These are phyloP conservation scores for Drosophila erecta DNA, from an alignment of 1,140 invertebrate genomes.

Conservation along the genomic window DNA sequence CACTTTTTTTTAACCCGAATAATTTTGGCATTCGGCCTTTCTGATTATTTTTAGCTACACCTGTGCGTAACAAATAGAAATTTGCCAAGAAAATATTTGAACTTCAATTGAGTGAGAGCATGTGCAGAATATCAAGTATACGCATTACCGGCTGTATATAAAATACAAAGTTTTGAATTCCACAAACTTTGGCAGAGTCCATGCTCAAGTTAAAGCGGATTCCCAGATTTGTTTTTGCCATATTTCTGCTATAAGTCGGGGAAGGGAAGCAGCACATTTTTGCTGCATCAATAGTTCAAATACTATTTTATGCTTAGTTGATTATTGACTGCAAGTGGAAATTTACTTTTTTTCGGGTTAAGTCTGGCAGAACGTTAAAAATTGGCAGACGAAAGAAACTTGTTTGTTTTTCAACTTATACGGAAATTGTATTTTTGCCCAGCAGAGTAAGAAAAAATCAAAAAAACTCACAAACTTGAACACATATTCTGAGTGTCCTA, in stretches of 20 bases:
- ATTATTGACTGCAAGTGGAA: constrained; percentile 76
- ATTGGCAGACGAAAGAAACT: constrained; percentile 69
- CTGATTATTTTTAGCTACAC: constrained; percentile 39
- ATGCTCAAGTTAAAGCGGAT: constrained; percentile 70
- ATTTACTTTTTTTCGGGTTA: constrained; percentile 55
- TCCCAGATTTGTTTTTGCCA: constrained; percentile 36
- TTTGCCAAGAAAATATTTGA: constrained; percentile 74
- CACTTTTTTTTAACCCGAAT: constrained; percentile 48
- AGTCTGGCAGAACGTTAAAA: constrained; percentile 76
- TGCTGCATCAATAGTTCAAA: constrained; percentile 82
- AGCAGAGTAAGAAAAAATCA: constrained; percentile 11
- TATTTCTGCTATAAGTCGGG: constrained; percentile 22
- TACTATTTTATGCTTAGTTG: constrained; percentile 84
- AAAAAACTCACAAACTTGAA: constrained; percentile 43
- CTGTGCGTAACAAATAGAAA: constrained; percentile 47
- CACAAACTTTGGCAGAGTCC: constrained; percentile 42
- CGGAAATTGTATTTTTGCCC: constrained; percentile 76
- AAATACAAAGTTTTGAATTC: constrained; percentile 33
- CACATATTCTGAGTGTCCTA: constrained; percentile 51
- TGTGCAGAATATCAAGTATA: constrained; percentile 76
- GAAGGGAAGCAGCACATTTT: constrained; percentile 67
- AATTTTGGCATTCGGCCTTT: constrained; percentile 7
- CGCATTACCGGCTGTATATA: constrained; percentile 30
- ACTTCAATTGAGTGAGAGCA: constrained; percentile 79
- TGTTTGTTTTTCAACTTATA: constrained; percentile 81